phyloP scores from a whole-genome alignment of 1,140 invertebrate genomes.

The Rhopalosiphum padi region DNA sequence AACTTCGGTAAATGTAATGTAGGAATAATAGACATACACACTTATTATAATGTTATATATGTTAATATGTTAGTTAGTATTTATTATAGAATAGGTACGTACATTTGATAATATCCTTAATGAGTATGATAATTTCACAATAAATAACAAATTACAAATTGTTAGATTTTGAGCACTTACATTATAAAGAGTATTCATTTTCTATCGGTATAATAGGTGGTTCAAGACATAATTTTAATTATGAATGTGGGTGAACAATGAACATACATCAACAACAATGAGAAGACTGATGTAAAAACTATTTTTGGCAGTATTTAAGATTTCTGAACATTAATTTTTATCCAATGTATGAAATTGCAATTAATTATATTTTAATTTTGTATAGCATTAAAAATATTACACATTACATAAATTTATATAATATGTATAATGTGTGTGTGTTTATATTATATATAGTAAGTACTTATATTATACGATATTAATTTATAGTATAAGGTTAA shows the following conservation, averaged over 20 bases:
- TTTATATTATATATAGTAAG: background rate
- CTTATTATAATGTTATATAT: background rate
- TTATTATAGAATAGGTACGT: background rate
- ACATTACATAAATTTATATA: background rate
- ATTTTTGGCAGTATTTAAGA: constrained; percentile 29
- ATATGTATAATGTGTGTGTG: background rate
- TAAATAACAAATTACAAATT: constrained; percentile 35
- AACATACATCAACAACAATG: background rate
- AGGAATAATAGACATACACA: background rate
- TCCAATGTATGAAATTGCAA: background rate
- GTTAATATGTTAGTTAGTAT: background rate
- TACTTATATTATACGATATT: background rate
- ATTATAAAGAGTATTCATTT: constrained; percentile 21
- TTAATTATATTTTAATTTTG: background rate
- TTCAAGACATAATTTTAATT: background rate
- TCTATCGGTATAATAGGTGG: constrained; percentile 15
- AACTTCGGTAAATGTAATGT: background rate
- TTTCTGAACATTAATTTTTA: constrained; percentile 6
- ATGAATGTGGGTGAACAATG: background rate
- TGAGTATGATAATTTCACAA: constrained; percentile 14
- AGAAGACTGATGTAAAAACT: constrained; percentile 44
- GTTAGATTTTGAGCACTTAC: constrained; percentile 32
- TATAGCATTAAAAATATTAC: background rate
- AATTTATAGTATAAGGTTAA: background rate
- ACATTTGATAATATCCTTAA: background rate